Percentiles rank a stretch among this genome's conserved stretches.
Conservation (phyloP, 2,888 invertebrate genomes). For the Hydrotaea cyrtoneurina region DNA sequence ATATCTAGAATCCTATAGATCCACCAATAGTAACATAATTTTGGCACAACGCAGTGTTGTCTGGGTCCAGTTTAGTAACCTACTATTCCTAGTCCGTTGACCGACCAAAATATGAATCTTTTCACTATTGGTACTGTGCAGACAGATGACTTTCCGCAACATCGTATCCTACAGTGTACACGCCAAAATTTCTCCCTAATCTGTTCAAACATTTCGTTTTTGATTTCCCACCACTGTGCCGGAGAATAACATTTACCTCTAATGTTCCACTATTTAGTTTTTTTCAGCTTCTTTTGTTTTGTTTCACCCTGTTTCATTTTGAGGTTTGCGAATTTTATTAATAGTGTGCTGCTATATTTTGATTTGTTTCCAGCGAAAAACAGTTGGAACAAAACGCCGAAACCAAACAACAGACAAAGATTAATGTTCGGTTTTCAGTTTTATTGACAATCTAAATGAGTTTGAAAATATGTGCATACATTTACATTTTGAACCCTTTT, state of each 20-base stretch:
- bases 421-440: constrained; percentile 63
- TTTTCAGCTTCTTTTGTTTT: too few relatives aligned
- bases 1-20: too few relatives aligned
- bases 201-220: too few relatives aligned
- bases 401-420: constrained; percentile 57
- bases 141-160: too few relatives aligned
- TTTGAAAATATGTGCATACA: constrained; percentile 67
- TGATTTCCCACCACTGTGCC: neutral
- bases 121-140: too few relatives aligned
- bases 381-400: neutral
- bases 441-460: constrained; percentile 69
- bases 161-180: too few relatives aligned
- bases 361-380: constrained; percentile 33
- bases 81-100: too few relatives aligned
- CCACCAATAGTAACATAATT: too few relatives aligned
- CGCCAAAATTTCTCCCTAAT: too few relatives aligned
- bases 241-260: neutral
- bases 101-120: too few relatives aligned
- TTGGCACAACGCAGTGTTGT: too few relatives aligned
- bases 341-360: constrained; percentile 43
- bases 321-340: constrained; percentile 41
- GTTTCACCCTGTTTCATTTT: neutral
- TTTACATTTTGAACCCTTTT: constrained; percentile 56
- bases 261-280: neutral
- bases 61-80: too few relatives aligned